These are phyloP conservation scores for Balearica regulorum DNA, from an alignment of 2,797 vertebrate genomes.

Conservation along the genomic window DNA sequence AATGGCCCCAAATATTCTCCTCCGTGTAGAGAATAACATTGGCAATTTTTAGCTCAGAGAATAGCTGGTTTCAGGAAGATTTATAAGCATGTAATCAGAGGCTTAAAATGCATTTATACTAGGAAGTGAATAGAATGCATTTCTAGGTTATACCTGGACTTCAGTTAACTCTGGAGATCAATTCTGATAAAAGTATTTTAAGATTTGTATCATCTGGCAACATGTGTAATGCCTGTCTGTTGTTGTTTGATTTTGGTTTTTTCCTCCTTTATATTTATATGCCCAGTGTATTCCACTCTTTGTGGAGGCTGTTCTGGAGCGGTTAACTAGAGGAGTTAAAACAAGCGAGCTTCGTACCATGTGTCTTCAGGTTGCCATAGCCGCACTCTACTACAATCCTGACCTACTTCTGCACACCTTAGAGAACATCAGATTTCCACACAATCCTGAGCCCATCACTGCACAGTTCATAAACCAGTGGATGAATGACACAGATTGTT, in stretches of 20 bases:
- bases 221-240: not conserved
- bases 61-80: not conserved
- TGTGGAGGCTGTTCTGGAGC: conserved; percentile 91
- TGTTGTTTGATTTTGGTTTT: too few species aligned
- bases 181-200: not conserved
- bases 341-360: conserved; percentile 93
- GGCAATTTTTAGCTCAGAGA: not conserved
- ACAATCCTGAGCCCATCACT: conserved; percentile 92
- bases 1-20: not conserved
- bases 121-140: not conserved
- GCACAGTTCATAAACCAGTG: conserved; percentile 97
- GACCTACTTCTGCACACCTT: conserved; percentile 89
- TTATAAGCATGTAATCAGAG: not conserved
- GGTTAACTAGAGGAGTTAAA: conserved; percentile 92
- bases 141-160: not conserved
- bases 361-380: conserved; percentile 96
- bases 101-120: not conserved
- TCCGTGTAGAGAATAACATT: not conserved
- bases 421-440: conserved; percentile 90
- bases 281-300: conserved; percentile 92
- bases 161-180: not conserved
- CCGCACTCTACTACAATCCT: conserved; percentile 93
- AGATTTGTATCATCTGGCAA: not conserved
- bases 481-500: conserved; percentile 98
- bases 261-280: not conserved